Percentiles rank a stretch among this genome's conserved stretches.
These are phyloP conservation scores for Avahi laniger DNA, from an alignment of 2,797 vertebrate genomes.

Conservation along the genomic window DNA sequence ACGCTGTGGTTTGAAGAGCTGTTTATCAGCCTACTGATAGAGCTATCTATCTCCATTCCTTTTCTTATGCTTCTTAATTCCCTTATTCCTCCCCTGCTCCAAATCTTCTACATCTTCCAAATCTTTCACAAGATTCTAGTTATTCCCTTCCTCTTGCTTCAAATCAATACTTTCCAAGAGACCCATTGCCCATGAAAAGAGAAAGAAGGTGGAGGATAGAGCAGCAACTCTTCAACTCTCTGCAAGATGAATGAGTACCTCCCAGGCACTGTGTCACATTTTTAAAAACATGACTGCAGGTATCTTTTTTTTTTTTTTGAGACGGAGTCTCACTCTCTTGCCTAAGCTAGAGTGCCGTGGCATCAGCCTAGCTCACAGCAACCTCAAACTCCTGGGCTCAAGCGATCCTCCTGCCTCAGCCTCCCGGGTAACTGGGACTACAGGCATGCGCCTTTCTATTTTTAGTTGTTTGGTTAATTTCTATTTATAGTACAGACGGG, in stretches of 20 bases:
- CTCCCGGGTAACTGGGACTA: too few species aligned
- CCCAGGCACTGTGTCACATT: neutral
- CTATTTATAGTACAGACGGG: too few species aligned
- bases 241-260: neutral
- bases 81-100: neutral
- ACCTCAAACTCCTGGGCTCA: too few species aligned
- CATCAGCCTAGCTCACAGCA: too few species aligned
- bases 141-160: neutral
- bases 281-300: neutral
- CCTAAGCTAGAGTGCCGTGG: too few species aligned
- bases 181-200: neutral
- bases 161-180: neutral
- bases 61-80: neutral
- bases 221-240: neutral
- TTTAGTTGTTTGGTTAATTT: too few species aligned
- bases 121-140: neutral
- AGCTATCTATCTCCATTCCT: neutral
- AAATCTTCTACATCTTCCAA: neutral
- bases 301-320: neutral
- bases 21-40: neutral
- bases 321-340: too few species aligned
- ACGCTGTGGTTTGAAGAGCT: neutral
- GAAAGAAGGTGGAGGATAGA: neutral
- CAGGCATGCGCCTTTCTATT: too few species aligned
- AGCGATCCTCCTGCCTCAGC: too few species aligned